Evolutionary conservation across 2,113 vertebrate genomes (phyloP), one percentile per base, ranked within the genome.

Genomic region (Pterophyllum scalare): DNA sequence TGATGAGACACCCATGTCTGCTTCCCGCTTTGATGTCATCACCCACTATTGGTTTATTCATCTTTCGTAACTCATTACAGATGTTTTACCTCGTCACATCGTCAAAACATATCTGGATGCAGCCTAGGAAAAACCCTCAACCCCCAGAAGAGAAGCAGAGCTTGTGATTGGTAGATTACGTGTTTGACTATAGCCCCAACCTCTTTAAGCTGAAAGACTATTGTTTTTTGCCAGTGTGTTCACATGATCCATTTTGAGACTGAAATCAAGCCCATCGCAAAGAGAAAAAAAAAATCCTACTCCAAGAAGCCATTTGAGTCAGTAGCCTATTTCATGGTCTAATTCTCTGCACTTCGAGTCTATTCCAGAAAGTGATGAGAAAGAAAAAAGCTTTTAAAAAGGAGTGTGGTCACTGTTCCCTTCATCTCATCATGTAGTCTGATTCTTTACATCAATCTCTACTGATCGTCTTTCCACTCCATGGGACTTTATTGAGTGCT

Each of bases 301-400:
- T 54, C 19, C 46, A 49, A 82, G 67, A 65, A 82, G 61, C 26
- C 19, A 80, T 87, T 81, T 52, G 1, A 54, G 72, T 46, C 57
- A 59, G 72, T 40, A 46, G 46, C 58, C 72, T 59, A 84, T 87
- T 87, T 84, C 77, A 87, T 77, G 81, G 72, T 84, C 86, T 62
- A 79, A 84, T 87, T 87, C 77, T 80, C 81, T 72, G 49, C 26
- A 70, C 46, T 38, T 75, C 7, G 26, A 81, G 65, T 78, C 75
- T 19, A 83, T 83, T 87, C 80, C 77, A 61, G 40, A 83, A 80
- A 67, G 3, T 67, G 85, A 83, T 79, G 75, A 82, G 35, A 77
- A 26, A 40, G 62, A 70, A 46, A 46, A 86, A 64, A 67, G 24
- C 46, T n/a, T 74, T 62, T 13, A 28, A 14, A 61, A 43, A 35